Base-by-base conservation (phyloP, 1,140 invertebrate species). In the Pemphigus obesinymphae region DNA sequence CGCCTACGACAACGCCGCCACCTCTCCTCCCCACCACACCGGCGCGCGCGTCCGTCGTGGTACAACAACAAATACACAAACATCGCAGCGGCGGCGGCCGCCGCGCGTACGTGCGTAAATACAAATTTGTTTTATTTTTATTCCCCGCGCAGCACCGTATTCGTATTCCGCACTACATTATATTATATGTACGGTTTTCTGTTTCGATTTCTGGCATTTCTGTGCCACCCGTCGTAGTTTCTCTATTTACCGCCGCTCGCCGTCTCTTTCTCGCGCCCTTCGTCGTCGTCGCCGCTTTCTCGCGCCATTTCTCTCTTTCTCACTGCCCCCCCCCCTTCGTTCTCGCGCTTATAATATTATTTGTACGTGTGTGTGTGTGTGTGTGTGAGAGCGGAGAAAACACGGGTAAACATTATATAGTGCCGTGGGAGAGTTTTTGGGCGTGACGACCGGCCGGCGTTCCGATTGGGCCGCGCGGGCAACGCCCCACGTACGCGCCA, bases 61-160 rank as follows among this genome's bases (percentile, higher is more conserved):
- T 45, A 80, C 76, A 80, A 80, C 76, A 80, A 80, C 76, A 80
- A 80, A 80, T 80, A 80, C 76, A 80, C 76, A 80, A 80, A 80
- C 76, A 80, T 80, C 53, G 55, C 3, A 80, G 50, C 40, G 29
- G 31, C 73, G 29, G 31, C 50, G 11, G 75, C 34, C 11, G 34
- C 53, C 55, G 26, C 34, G 55, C 23, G 76, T 80, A 80, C 55
- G 55, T 61, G 76, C 55, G 76, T 80, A 80, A 26, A 80, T 80
- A 80, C 76, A 63, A 80, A 80, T 80, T 80, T 80, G 76, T 80
- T 80, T 80, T 80, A 80, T 80, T 63, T 45, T 80, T 61, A 63
- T 80, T 80, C 53, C n/a, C 53, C 31, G 50, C 50, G n/a, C 31
- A n/a, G 66, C 20, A 3, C 10, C 73, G 29, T 40, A 40, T 70